phyloP scores from a whole-genome alignment of 1,140 invertebrate species.

The Drosophila cardini region DNA sequence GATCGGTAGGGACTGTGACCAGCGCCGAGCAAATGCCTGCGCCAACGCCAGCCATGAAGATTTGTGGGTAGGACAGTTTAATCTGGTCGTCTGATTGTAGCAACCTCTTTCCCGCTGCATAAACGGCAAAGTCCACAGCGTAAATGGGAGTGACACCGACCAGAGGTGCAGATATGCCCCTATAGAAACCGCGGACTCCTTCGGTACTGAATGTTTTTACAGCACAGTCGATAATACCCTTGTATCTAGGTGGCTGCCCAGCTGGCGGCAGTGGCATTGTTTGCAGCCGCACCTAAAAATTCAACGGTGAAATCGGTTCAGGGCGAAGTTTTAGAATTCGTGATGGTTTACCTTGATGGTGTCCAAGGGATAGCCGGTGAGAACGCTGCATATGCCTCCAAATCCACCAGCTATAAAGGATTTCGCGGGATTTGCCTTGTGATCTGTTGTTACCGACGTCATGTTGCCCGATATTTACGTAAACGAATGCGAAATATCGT shows the following conservation, averaged over 20 bases:
- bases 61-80: conserved; percentile 89
- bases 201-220: conserved; percentile 95
- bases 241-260: conserved; percentile 92
- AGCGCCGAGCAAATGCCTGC: conserved; percentile 97
- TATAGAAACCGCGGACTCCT: conserved; percentile 93
- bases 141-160: conserved; percentile 94
- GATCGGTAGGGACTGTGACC: conserved; percentile 98
- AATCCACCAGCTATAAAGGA: conserved; percentile 98
- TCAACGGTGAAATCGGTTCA: background rate
- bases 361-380: conserved; percentile 97
- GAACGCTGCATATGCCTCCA: conserved; percentile 97
- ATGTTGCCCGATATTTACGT: conserved; percentile 61
- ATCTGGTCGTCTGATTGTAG: conserved; percentile 89
- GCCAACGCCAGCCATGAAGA: conserved; percentile 96
- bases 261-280: conserved; percentile 93
- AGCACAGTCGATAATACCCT: conserved; percentile 96
- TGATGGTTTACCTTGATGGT: conserved; percentile 91
- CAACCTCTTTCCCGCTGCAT: conserved; percentile 95
- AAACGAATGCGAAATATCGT: conserved; percentile 46
- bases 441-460: conserved; percentile 36
- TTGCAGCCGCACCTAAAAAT: conserved; percentile 92
- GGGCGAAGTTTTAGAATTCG: background rate
- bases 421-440: conserved; percentile 92
- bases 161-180: conserved; percentile 90
- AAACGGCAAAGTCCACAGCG: conserved; percentile 98